Base-by-base conservation (phyloP, 2,888 invertebrate genomes). In the Phalera bucephala region DNA sequence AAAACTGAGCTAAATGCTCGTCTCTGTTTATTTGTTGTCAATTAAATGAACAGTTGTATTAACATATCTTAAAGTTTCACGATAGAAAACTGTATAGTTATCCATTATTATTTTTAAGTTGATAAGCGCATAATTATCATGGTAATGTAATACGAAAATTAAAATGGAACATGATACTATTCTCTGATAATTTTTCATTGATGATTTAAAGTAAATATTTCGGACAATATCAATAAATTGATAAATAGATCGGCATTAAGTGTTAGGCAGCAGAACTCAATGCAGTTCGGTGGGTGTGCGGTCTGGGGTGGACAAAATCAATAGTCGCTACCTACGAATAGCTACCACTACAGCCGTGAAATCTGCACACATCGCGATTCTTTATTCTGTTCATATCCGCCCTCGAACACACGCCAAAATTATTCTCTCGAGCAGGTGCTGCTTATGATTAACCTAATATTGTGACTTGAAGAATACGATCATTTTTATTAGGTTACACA, bases 231-330 rank as follows among this genome's bases (percentile, higher is more conserved):
- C 72, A 71, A 78, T 82, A 80, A 78, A 79, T 74, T 78, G 72
- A 71, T 77, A 80, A 78, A 76, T 75, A 77, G 72, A 73, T 64
- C 58, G 60, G 67, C 68, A 73, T 75, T 74, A 78, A 74, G 64
- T 66, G 53, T 66, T 66, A 70, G 62, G 64, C 64, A 57, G 64
- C 61, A 66, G 59, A 61, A 63, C 56, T 61, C 65, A 65, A 65
- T 79, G 79, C 78, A 82, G 71, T 79, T 80, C 71, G 72, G 72
- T 65, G 72, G 67, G 69, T 59, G 70, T 67, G 64, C 69, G 80
- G 73, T 75, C 76, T 76, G 86, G 87, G 87, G 88, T 83, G 88
- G 80, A 85, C 83, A 87, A 88, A 88, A 89, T 89, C 88, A 85
- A 89, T 89, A 88, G 77, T 82, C 75, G 71, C 69, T 72, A 74